These are phyloP conservation scores for Myrmecobius fasciatus DNA, from an alignment of 2,113 vertebrate species.

Conservation along the genomic window DNA sequence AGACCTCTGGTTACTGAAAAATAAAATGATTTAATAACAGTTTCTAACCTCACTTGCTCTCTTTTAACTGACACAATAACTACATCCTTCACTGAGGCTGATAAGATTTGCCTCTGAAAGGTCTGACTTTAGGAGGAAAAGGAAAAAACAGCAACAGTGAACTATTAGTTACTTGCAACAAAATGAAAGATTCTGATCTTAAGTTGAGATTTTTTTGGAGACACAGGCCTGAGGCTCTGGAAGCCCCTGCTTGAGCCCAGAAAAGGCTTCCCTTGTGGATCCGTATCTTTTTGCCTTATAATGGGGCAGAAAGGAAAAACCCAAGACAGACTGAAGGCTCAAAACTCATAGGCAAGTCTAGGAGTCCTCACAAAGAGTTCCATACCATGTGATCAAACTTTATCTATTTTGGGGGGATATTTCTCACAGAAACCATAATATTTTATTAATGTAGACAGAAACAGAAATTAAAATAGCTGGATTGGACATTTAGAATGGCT, in stretches of 20 bases:
- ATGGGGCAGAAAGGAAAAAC: not conserved
- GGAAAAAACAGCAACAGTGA: slow-evolving; percentile 18
- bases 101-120: slow-evolving; percentile 25
- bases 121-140: slow-evolving; percentile 47
- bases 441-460: too few species aligned
- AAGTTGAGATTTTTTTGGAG: slow-evolving; percentile 24
- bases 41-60: not conserved
- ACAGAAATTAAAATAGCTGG: too few species aligned
- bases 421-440: too few species aligned
- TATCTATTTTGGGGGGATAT: too few species aligned
- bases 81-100: not conserved
- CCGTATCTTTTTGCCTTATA: not conserved
- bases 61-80: slow-evolving; percentile 29
- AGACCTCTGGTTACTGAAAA: slow-evolving; percentile 31
- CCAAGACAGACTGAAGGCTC: not conserved
- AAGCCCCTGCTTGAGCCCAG: not conserved
- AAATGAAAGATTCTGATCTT: not conserved
- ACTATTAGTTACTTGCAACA: slow-evolving; percentile 6
- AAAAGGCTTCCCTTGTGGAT: not conserved
- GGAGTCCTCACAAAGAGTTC: not conserved
- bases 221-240: not conserved
- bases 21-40: slow-evolving; percentile 16
- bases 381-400: slow-evolving; percentile 19
- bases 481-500: too few species aligned
- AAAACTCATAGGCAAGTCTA: slow-evolving; percentile 8